A percentile compares a stretch with the other conserved stretches of the same genome.
Evolutionary conservation across 2,113 vertebrate genomes (phyloP).

Genomic region (Castor canadensis): DNA sequence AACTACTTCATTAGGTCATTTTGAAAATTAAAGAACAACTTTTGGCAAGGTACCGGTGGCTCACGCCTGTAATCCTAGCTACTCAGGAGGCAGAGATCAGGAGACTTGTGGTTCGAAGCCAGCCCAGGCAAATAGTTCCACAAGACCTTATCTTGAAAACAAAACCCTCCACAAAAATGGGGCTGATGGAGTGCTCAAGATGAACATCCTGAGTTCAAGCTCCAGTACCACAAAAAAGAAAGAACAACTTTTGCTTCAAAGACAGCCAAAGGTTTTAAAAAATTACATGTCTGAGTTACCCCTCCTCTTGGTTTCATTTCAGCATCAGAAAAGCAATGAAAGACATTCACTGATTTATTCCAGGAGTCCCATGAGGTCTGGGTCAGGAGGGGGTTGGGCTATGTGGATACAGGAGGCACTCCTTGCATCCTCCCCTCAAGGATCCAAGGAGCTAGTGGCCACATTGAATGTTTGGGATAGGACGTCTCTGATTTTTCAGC

Average conservation of each 20-base stretch:
- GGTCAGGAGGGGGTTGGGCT: not conserved
- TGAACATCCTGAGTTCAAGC: too few species aligned
- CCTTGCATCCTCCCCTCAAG: not conserved
- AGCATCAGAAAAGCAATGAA: not conserved
- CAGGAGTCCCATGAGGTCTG: not conserved
- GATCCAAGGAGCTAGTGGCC: not conserved
- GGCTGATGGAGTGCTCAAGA: too few species aligned
- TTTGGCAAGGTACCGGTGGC: too few species aligned
- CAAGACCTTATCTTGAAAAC: too few species aligned
- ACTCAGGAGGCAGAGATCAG: too few species aligned
- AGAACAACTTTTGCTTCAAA: constrained; percentile 7
- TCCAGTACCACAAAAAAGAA: too few species aligned
- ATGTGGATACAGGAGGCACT: not conserved
- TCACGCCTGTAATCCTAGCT: too few species aligned
- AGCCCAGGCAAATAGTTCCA: too few species aligned
- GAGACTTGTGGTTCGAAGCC: too few species aligned
- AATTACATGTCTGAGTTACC: not conserved
- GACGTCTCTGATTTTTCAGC: not conserved
- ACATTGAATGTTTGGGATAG: not conserved
- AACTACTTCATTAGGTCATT: not conserved
- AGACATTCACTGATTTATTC: not conserved
- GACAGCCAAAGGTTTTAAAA: not conserved
- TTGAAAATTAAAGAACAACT: not conserved
- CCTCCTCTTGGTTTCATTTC: not conserved
- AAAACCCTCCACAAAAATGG: too few species aligned